Evolutionary conservation across 2,888 invertebrate genomes (phyloP), one percentile per base, ranked within the genome.

Genomic region (Orchestes rusci): DNA sequence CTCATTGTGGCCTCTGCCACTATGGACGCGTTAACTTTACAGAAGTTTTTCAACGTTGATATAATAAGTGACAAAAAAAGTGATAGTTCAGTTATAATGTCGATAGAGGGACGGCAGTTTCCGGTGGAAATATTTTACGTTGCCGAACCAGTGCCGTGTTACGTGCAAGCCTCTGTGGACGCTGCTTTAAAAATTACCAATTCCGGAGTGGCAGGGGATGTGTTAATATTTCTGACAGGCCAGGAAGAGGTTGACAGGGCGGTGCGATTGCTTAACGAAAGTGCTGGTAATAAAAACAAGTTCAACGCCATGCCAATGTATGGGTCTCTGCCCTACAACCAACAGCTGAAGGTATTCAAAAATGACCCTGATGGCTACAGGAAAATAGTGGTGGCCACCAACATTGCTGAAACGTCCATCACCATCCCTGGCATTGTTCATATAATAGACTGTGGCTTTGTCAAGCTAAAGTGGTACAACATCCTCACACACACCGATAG

Each of bases 371-470:
- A 76, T 50, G 82, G 82, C 20, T 77, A 80, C 0, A 73, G 97
- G 18, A 97, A 96, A 70, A 81, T 96, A 16, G 80, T 99, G 0
- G 72, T 97, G 3, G 88, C 96, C 0, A 97, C 96, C 0, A 97
- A 97, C 63, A 88, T 99, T 39, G 96, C 97, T 0, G 97, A 99
- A 69, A 91, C 97, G 0, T 94, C 95, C 1, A 80, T 97, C 13
- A 97, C 97, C 0, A 93, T 97, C 59, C 83, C 87, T 3, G 94
- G 94, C 16, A 82, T 99, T 51, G 83, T 83, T 19, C 93, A 92
- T 67, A 38, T 43, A 32, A 19, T 43, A 3, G 99, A 99, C 67
- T 81, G 91, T 65, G 97, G 97, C 1, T 99, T 93, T 71, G 92
- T 94, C 37, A 97, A 96, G 71, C 67, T 95, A 55, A 84, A 88